Evolutionary conservation across 2,888 invertebrate species (phyloP).

Genomic region (Melanophora roralis): DNA sequence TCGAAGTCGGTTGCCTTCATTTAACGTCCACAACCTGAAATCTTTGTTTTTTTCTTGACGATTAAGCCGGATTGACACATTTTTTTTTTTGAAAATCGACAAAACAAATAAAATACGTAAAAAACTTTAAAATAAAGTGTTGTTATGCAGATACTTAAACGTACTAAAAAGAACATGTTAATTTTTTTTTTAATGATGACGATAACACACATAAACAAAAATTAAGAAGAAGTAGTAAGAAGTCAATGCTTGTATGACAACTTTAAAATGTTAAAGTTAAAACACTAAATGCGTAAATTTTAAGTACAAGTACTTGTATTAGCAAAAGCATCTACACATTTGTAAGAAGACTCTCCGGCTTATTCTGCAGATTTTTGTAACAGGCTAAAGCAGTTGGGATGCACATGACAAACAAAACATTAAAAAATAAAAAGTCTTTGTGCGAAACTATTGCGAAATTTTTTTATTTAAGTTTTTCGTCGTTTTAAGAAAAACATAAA

Average conservation of each 20-base stretch:
- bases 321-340: neutral
- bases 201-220: neutral
- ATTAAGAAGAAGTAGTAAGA: neutral
- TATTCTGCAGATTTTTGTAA: neutral
- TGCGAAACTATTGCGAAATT: neutral
- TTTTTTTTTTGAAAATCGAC: conserved; percentile 28
- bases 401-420: neutral
- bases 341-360: conserved; percentile 10
- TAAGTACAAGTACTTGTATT: neutral
- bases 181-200: neutral
- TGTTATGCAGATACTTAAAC: conserved; percentile 13
- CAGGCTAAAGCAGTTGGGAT: neutral
- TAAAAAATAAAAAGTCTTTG: neutral
- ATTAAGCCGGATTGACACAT: conserved; percentile 46
- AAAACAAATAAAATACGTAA: neutral
- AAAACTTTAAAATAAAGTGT: conserved; percentile 2
- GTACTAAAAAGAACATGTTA: neutral
- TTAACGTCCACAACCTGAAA: conserved; percentile 16
- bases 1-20: conserved; percentile 57
- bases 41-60: conserved; percentile 3
- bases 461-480: too few species aligned
- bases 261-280: conserved; percentile 46
- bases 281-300: conserved; percentile 43
- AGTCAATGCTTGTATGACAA: neutral
- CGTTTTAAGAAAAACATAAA: too few species aligned